phyloP scores from a whole-genome alignment of 2,113 vertebrate genomes.

The Desmodus rotundus region DNA sequence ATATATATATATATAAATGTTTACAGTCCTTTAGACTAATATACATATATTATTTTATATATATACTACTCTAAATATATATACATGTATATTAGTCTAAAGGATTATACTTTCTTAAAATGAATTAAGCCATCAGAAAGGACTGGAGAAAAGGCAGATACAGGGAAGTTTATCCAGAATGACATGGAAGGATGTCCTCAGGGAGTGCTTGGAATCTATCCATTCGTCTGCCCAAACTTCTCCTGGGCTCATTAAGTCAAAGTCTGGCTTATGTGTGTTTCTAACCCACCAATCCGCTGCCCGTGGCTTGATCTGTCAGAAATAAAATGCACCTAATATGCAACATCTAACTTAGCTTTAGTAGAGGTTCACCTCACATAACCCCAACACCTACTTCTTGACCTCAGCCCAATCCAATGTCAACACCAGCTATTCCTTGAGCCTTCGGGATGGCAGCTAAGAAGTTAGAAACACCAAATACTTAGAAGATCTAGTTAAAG shows the following conservation, averaged over 20 bases:
- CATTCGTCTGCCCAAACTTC: neutral
- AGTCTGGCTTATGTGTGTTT: neutral
- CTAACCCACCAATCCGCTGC: neutral
- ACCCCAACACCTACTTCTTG: neutral
- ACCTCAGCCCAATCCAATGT: neutral
- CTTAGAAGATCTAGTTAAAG: neutral
- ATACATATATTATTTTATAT: no score
- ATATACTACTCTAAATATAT: no score
- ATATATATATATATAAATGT: no score
- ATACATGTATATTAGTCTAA: neutral
- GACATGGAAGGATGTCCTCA: neutral
- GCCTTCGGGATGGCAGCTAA: fast-evolving
- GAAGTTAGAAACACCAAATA: neutral
- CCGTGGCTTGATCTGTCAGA: neutral
- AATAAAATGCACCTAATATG: neutral
- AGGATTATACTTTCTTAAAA: neutral
- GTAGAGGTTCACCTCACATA: neutral
- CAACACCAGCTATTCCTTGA: neutral
- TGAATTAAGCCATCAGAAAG: neutral
- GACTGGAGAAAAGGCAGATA: neutral
- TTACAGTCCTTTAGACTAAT: no score
- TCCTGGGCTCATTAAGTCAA: neutral
- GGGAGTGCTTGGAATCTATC: neutral
- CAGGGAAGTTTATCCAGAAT: neutral
- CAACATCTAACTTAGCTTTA: neutral